A percentile compares a stretch with the other conserved stretches of the same genome.
Conservation (phyloP, 2,113 vertebrate species). For the Petroica traversi region DNA sequence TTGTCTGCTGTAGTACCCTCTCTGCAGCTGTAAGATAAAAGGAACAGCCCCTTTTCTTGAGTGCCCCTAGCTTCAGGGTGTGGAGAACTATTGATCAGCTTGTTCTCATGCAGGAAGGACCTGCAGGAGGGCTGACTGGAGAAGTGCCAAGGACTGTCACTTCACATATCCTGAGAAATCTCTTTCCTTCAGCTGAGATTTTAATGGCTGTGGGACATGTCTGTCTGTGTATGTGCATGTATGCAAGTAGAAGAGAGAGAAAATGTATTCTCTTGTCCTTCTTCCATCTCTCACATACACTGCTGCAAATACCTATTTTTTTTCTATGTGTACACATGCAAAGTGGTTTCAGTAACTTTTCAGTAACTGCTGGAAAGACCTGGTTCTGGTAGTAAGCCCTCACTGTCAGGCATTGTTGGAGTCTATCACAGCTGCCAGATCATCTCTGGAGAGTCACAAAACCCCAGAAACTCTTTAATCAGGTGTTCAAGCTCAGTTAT, state of each 20-base stretch:
- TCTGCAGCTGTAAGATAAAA: not conserved
- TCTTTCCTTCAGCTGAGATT: not conserved
- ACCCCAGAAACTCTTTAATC: not conserved
- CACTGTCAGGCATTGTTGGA: not conserved
- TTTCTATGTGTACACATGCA: not conserved
- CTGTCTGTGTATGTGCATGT: not conserved
- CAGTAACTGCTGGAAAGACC: not conserved
- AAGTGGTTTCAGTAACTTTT: not conserved
- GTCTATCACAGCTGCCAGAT: not conserved
- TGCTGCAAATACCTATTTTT: not conserved
- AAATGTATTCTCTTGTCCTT: not conserved
- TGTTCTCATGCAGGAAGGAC: not conserved
- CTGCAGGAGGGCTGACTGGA: conserved; percentile 31
- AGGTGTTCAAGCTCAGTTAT: not conserved
- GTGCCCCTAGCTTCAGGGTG: not conserved
- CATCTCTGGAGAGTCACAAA: not conserved
- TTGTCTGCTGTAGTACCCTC: not conserved
- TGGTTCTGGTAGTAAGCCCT: not conserved
- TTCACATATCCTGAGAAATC: not conserved
- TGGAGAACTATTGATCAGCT: not conserved
- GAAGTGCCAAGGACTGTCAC: conserved; percentile 12
- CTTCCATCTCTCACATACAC: not conserved
- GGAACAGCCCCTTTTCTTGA: not conserved
- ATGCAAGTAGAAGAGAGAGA: not conserved
- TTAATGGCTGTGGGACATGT: not conserved